Conservation (phyloP, 2,888 invertebrate genomes). For the Harpagoxenus sublaevis region DNA sequence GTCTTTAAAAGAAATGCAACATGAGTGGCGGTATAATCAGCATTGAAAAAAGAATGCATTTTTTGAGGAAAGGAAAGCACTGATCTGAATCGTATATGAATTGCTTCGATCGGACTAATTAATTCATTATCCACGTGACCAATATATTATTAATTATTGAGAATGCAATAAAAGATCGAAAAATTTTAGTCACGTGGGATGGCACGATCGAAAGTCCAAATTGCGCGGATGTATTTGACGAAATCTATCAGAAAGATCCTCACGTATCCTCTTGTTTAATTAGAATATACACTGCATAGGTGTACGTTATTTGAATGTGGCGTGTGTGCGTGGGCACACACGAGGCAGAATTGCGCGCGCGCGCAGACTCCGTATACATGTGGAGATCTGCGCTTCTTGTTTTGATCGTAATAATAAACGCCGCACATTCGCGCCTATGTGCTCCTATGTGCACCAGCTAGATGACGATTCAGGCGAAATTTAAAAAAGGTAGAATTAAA, state of each 20-base stretch:
- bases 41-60: not conserved
- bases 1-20: not conserved
- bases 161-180: not conserved
- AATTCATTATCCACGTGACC: not conserved
- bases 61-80: not conserved
- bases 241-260: not conserved
- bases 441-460: not conserved
- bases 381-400: slow-evolving; percentile 27
- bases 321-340: not conserved
- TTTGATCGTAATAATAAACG: slow-evolving; percentile 28
- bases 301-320: not conserved
- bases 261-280: not conserved
- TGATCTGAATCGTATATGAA: slow-evolving; percentile 4
- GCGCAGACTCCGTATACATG: slow-evolving; percentile 27
- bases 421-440: not conserved
- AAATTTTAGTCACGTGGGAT: not conserved
- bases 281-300: not conserved
- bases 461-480: not conserved
- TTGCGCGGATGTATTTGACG: not conserved
- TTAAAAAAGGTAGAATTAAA: slow-evolving; percentile 3
- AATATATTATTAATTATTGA: not conserved
- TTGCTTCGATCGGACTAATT: not conserved
- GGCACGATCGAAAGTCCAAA: not conserved
- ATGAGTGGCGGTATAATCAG: no score
- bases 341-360: slow-evolving; percentile 5